Base-by-base conservation (phyloP, 2,888 invertebrate species). In the Apodemia mormo region DNA sequence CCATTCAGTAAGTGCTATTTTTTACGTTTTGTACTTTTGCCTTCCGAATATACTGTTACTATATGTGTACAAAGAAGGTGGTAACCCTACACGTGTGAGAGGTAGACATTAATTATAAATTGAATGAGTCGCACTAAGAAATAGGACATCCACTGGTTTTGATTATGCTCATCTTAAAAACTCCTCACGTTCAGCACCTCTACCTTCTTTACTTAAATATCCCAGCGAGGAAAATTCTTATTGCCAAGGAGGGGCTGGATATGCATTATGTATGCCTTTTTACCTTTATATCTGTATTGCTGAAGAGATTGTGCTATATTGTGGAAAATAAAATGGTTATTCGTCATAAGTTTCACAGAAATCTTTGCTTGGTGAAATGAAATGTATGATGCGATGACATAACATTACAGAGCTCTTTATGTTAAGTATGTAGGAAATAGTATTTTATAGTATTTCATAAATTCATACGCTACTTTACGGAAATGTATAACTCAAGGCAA, bases 111-210 rank as follows among this genome's bases (percentile, higher is more conserved):
- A 75, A 76, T 76, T 76, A 77, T 76, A 75, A 82, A 82, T 82
- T 80, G 79, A 82, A 79, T 76, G 79, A 80, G 78, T 79, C 77
- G 76, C 75, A 73, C 83, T 85, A 83, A 79, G 82, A 82, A 61
- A 61, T 30, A 61, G 33, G 77, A 80, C 80, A 49, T 49, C 45
- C 45, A 49, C 49, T 80, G 80, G 80, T 80, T 80, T 82, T 88
- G 87, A 86, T 88, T 88, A 84, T 88, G 80, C 85, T 85, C 82
- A 87, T 90, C 82, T 82, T 85, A 83, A 81, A 90, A 84, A 79
- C 88, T 78, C 74, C 82, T 89, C 92, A 90, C 89, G 90, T 89
- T 74, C 76, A 72, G 72, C 61, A 73, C 78, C 77, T 72, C 76
- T 73, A 65, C 73, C 76, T 14, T 49, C 49, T 77, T 70, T 77